Evolutionary conservation across 1,140 invertebrate genomes (phyloP).

Genomic region (Saccostrea echinata): DNA sequence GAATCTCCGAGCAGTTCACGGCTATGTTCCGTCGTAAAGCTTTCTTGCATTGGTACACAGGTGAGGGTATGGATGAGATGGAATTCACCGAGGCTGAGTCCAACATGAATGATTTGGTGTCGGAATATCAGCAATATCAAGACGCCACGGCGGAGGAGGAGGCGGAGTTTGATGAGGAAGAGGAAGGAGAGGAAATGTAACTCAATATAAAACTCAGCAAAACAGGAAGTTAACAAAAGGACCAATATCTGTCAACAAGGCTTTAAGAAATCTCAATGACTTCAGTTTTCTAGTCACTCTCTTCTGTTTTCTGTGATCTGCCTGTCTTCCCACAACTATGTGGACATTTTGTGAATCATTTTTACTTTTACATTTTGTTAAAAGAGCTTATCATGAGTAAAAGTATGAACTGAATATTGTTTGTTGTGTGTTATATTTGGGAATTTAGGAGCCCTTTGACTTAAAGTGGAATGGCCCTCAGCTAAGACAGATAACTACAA

Average conservation of each 20-base stretch:
- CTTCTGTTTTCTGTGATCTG: not conserved
- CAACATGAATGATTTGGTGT: conserved; percentile 93
- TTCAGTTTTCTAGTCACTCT: conserved; percentile 27
- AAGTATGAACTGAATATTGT: not conserved
- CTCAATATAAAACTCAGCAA: not conserved
- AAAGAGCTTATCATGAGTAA: not conserved
- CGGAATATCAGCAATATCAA: conserved; percentile 86
- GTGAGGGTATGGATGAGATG: conserved; percentile 91
- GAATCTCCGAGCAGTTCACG: conserved; percentile 84
- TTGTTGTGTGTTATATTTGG: not conserved
- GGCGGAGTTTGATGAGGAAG: conserved; percentile 81
- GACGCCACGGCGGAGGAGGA: conserved; percentile 77
- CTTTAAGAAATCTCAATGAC: conserved; percentile 28
- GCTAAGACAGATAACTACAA: too few species aligned
- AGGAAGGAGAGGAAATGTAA: conserved; percentile 40
- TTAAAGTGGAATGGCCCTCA: too few species aligned
- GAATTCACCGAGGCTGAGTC: conserved; percentile 89
- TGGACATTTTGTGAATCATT: not conserved
- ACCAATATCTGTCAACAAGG: not conserved
- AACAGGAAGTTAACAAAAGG: not conserved
- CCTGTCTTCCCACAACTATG: not conserved
- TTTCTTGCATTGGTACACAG: conserved; percentile 91
- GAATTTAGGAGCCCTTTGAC: too few species aligned
- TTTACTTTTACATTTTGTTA: conserved; percentile 19
- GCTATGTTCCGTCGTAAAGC: conserved; percentile 89